phyloP scores from a whole-genome alignment of 2,888 invertebrate species.

The Acleris cristana region DNA sequence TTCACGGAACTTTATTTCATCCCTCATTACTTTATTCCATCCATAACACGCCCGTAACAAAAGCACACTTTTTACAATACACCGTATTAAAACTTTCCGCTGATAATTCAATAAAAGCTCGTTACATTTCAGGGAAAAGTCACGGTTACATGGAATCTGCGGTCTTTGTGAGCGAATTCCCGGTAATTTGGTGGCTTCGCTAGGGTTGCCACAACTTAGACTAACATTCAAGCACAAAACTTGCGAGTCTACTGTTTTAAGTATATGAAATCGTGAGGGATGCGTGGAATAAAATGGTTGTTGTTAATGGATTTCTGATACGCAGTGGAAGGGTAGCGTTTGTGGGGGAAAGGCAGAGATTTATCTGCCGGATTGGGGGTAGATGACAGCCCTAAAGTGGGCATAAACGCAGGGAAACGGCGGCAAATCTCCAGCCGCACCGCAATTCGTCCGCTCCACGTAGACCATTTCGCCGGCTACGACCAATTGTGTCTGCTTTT shows the following conservation, averaged over 20 bases:
- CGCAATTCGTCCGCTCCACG: constrained; percentile 54
- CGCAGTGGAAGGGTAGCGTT: background rate
- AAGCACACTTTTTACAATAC: constrained; percentile 20
- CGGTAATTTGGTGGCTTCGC: constrained; percentile 50
- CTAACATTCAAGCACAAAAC: background rate
- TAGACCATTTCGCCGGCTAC: constrained; percentile 51
- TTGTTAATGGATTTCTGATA: constrained; percentile 32
- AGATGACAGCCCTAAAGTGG: constrained; percentile 33
- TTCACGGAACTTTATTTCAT: too few species aligned
- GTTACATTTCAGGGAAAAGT: constrained; percentile 52
- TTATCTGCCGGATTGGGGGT: constrained; percentile 19
- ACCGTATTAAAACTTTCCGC: constrained; percentile 32
- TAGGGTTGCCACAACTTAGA: constrained; percentile 26
- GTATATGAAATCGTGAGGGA: constrained; percentile 2
- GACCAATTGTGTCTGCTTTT: constrained; percentile 59
- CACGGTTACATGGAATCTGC: constrained; percentile 52
- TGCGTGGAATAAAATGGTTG: constrained; percentile 13
- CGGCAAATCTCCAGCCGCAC: constrained; percentile 51
- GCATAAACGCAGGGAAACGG: constrained; percentile 36
- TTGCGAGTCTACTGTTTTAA: constrained; percentile 1
- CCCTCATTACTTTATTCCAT: too few species aligned
- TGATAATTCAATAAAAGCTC: constrained; percentile 64
- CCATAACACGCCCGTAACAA: constrained; percentile 2
- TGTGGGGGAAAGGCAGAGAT: constrained; percentile 3
- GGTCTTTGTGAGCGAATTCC: constrained; percentile 59